Evolutionary conservation across 2,888 invertebrate genomes (phyloP).

Genomic region (Orthosia gracilis): DNA sequence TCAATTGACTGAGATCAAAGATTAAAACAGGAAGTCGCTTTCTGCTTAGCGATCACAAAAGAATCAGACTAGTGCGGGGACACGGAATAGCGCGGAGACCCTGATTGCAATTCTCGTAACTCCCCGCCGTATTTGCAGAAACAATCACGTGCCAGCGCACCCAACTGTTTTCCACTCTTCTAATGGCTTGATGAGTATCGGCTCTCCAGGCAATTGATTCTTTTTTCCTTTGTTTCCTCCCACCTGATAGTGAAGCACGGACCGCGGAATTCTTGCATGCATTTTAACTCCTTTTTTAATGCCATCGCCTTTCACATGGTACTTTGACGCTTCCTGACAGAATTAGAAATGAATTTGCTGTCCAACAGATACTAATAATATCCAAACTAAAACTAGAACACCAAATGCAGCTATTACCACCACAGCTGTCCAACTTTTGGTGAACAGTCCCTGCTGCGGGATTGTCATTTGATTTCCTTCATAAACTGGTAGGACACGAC

Average conservation of each 20-base stretch:
- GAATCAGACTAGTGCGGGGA: constrained; percentile 30
- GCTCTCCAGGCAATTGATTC: constrained; percentile 42
- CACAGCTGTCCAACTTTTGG: constrained; percentile 14
- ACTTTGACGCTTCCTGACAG: neutral
- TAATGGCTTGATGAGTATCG: constrained; percentile 63
- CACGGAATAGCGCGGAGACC: constrained; percentile 30
- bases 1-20: constrained; percentile 17
- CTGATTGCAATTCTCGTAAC: constrained; percentile 61
- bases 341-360: constrained; percentile 2
- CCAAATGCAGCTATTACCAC: constrained; percentile 20
- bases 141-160: constrained; percentile 47
- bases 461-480: constrained; percentile 31
- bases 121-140: constrained; percentile 39
- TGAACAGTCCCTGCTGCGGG: constrained; percentile 17
- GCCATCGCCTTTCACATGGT: neutral
- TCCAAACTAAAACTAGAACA: constrained; percentile 26
- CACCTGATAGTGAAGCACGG: constrained; percentile 32
- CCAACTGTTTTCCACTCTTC: constrained; percentile 52
- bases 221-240: constrained; percentile 47
- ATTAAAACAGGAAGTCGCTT: constrained; percentile 34
- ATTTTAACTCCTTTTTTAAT: constrained; percentile 23
- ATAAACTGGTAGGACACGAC: constrained; percentile 24
- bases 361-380: neutral
- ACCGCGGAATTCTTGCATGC: constrained; percentile 5
- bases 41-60: constrained; percentile 39